Percentiles rank a stretch among this genome's conserved stretches.
Evolutionary conservation across 1,140 invertebrate genomes (phyloP).

Genomic region (Drosophila lini): DNA sequence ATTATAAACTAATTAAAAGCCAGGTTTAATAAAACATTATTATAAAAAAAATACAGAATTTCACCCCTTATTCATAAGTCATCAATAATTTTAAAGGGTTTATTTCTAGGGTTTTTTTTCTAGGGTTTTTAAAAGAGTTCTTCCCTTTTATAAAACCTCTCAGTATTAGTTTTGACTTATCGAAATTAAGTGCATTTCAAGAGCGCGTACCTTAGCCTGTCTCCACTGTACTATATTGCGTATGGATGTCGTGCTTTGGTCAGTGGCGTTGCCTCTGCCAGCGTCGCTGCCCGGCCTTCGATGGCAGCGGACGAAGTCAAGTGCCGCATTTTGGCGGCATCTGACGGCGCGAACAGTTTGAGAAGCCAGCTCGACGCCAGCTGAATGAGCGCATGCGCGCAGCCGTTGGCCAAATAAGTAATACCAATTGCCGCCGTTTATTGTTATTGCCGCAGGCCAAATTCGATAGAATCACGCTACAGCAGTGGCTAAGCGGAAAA

Average conservation of each 20-base stretch:
- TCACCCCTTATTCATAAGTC: no score
- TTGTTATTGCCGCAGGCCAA: slow-evolving; percentile 46
- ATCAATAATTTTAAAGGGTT: no score
- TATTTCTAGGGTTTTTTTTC: not conserved
- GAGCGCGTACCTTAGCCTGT: not conserved
- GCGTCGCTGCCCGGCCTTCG: slow-evolving; percentile 52
- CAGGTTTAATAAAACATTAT: no score
- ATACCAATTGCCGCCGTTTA: slow-evolving; percentile 34
- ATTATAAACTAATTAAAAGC: no score
- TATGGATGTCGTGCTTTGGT: slow-evolving; percentile 60
- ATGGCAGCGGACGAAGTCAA: slow-evolving; percentile 56
- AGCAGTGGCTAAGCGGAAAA: not conserved
- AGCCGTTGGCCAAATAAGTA: slow-evolving; percentile 43
- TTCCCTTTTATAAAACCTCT: fast-evolving
- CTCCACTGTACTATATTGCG: slow-evolving; percentile 50
- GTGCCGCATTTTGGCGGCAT: slow-evolving; percentile 44
- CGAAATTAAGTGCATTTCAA: no score
- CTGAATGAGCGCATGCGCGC: slow-evolving; percentile 63
- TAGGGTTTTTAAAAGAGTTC: no score
- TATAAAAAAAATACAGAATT: no score
- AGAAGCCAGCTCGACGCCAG: slow-evolving; percentile 46
- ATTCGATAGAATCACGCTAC: slow-evolving; percentile 28
- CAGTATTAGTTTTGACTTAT: not conserved
- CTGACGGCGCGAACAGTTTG: slow-evolving; percentile 57
- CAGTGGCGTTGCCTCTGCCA: slow-evolving; percentile 39